These are phyloP conservation scores for Stichodactyla helianthus DNA, from an alignment of 64 coral and sea anemone species.

Conservation along the genomic window DNA sequence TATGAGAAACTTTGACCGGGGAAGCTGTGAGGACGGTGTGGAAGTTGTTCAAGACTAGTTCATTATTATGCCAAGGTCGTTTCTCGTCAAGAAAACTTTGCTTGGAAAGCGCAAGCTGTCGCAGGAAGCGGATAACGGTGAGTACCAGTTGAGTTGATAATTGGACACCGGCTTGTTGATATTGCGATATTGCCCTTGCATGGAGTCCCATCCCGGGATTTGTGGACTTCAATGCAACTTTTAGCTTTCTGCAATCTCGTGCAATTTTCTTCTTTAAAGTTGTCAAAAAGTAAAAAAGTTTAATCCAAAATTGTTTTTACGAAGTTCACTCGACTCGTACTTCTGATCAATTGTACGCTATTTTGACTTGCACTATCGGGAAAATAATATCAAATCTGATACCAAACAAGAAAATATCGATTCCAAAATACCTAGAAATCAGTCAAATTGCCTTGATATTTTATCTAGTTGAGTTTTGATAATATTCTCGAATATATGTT, in stretches of 20 bases:
- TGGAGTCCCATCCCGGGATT: not conserved
- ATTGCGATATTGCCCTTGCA: constrained; percentile 1
- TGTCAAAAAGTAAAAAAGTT: not conserved
- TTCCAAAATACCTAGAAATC: not conserved
- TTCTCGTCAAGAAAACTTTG: constrained; percentile 51
- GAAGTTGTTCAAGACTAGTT: not conserved
- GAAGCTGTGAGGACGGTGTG: not conserved
- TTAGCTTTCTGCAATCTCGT: not conserved
- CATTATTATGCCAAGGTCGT: constrained; percentile 51
- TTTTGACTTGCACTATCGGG: not conserved
- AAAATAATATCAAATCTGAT: not conserved
- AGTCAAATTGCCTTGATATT: not conserved
- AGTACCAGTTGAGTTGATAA: constrained; percentile 19
- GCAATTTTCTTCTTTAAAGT: not conserved
- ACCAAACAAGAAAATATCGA: not conserved
- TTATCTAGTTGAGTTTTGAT: not conserved
- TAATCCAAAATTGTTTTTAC: not conserved
- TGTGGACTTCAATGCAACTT: not conserved
- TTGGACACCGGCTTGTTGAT: constrained; percentile 36
- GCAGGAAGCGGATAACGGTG: constrained; percentile 33
- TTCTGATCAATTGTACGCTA: not conserved
- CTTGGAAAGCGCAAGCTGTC: constrained; percentile 40
- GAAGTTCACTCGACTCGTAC: not conserved
- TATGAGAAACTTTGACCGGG: not conserved
- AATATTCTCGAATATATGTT: not conserved